Evolutionary conservation across 2,113 vertebrate species (phyloP), one percentile per base, ranked within the genome.

Genomic region (Oreochromis tanganicae): DNA sequence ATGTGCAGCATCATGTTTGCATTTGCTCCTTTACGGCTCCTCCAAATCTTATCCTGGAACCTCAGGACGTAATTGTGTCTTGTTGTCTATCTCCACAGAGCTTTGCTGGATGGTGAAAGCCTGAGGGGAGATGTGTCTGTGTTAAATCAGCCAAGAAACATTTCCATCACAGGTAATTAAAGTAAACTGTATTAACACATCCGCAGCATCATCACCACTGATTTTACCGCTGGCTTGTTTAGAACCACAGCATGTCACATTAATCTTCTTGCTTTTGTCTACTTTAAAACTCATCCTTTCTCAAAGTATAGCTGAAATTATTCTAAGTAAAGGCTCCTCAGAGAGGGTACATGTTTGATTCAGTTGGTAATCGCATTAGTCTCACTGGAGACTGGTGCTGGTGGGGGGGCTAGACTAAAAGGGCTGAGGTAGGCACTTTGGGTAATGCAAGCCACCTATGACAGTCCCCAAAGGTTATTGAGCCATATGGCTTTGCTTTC

Each of bases 91-190:
- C 89, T 89, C 82, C 88, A 55, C 91, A 97, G 96, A 95, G 93
- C 95, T 89, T 82, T 97, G 86, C 88, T 97, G 92, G 95, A 96
- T 59, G 71, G 85, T 12, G 96, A 96, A 54, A 87, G 88, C 87
- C 41, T 93, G 73, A 71, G 63, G 82, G 83, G 89, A 55, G 86
- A 94, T 2, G 7, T 56, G 41, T 43, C 85, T 75, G 48, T 85
- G 38, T 50, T 78, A 71, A 91, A 92, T 38, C 90, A 89, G 46
- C 88, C 83, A 27, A 91, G 90, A 88, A 86, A 80, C 78, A 14
- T 86, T 80, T 87, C 54, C 56, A 68, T 75, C 36, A 55, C 88
- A 92, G 95, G 95, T 96, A 93, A 91, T 73, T 57, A 54, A 83
- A 68, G 27, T 1, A 55, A 87, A 84, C 27, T 48, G 5, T 9